A percentile compares a stretch with the other conserved stretches of the same genome.
Conservation (phyloP, 2,797 vertebrate genomes). For the Ciconia nigra region DNA sequence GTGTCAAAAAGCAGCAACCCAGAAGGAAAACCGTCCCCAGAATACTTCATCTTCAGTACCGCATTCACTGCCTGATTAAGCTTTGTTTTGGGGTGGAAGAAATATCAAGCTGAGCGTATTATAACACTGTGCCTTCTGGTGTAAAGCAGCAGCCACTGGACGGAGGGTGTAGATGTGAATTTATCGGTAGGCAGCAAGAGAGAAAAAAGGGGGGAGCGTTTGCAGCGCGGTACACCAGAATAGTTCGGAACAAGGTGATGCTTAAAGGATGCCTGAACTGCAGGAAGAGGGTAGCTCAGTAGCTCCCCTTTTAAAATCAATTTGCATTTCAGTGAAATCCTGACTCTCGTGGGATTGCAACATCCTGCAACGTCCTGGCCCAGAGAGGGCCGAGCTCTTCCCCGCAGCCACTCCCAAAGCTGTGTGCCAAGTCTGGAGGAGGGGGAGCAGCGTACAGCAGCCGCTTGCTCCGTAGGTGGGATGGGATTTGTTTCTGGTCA, state of each 20-base stretch:
- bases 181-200: not conserved
- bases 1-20: not conserved
- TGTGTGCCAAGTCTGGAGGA: not conserved
- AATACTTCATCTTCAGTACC: not conserved
- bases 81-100: not conserved
- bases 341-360: not conserved
- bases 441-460: accelerated
- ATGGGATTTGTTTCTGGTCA: not conserved
- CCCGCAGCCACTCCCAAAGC: not conserved
- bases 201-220: not conserved
- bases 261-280: not conserved
- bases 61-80: not conserved
- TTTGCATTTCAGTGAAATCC: not conserved
- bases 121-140: not conserved
- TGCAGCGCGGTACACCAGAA: not conserved
- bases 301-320: not conserved
- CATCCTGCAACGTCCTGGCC: not conserved
- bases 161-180: not conserved
- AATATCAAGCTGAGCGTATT: not conserved
- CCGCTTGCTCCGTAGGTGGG: accelerated
- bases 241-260: not conserved
- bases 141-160: not conserved
- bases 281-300: not conserved
- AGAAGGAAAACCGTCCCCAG: not conserved
- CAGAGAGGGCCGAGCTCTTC: not conserved